Evolutionary conservation across 64 coral and sea anemone genomes (phyloP).

Genomic region (Anthopleura sola): DNA sequence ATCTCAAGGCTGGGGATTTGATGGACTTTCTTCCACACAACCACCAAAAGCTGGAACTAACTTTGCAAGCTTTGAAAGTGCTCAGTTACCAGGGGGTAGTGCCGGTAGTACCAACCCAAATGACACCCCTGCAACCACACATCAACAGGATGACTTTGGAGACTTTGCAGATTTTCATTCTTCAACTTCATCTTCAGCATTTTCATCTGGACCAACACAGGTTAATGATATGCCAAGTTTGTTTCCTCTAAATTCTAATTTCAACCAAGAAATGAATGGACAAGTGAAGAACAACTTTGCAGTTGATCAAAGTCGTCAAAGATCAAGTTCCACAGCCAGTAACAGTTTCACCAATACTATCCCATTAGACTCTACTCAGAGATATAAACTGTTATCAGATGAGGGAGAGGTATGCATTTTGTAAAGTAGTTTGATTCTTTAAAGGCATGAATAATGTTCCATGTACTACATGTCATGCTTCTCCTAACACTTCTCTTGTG

Average conservation of each 20-base stretch:
- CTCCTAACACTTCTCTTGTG: too few species aligned
- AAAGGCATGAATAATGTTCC: too few species aligned
- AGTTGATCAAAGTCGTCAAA: neutral
- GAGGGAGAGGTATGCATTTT: conserved; percentile 58
- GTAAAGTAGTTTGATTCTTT: too few species aligned
- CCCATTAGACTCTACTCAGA: conserved; percentile 70
- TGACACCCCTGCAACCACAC: neutral
- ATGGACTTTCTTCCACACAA: neutral
- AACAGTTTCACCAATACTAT: conserved; percentile 55
- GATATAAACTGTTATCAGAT: conserved; percentile 75
- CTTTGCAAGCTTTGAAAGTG: neutral
- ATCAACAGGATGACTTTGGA: conserved; percentile 22
- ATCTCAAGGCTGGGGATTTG: neutral
- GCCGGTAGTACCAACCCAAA: neutral
- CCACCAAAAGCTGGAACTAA: neutral
- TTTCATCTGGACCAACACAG: neutral
- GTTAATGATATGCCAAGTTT: conserved; percentile 24
- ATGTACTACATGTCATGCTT: too few species aligned
- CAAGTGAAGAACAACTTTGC: neutral
- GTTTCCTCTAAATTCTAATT: conserved; percentile 3
- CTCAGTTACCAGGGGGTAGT: neutral
- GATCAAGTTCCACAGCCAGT: conserved; percentile 18
- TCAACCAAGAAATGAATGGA: neutral
- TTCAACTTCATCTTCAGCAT: neutral
- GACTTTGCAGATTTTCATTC: conserved; percentile 50